These are phyloP conservation scores for Zaprionus taronus DNA, from an alignment of 1,140 invertebrate genomes.

Conservation along the genomic window DNA sequence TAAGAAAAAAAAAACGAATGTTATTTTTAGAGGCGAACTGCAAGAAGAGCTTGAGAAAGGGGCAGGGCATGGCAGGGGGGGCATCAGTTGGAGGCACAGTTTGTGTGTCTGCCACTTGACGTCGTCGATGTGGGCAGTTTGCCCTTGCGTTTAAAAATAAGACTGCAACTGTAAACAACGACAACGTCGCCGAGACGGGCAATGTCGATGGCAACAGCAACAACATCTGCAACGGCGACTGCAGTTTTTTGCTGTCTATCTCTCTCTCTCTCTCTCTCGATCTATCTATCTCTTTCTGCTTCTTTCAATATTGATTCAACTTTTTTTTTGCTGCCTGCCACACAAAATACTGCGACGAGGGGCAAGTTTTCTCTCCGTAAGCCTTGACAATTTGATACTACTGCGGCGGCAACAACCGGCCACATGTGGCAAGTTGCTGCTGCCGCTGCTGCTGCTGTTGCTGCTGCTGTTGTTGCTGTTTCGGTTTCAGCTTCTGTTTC, in stretches of 20 bases:
- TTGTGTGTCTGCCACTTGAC: slow-evolving; percentile 33
- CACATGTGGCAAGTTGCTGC: slow-evolving; percentile 53
- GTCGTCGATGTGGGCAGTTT: slow-evolving; percentile 63
- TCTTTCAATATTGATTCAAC: slow-evolving; percentile 65
- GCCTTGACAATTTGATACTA: slow-evolving; percentile 68
- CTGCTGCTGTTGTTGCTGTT: slow-evolving; percentile 11
- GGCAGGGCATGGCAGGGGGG: neutral
- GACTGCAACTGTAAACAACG: slow-evolving; percentile 59
- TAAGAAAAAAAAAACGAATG: slow-evolving; percentile 42
- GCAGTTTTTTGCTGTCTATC: slow-evolving; percentile 26
- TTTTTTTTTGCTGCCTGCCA: slow-evolving; percentile 43
- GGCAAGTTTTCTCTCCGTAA: slow-evolving; percentile 50
- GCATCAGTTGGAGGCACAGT: slow-evolving; percentile 30
- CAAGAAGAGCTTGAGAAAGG: neutral
- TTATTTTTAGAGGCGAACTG: slow-evolving; percentile 39
- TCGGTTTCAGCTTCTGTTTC: slow-evolving; percentile 30
- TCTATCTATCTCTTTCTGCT: slow-evolving; percentile 12
- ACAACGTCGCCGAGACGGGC: slow-evolving; percentile 27
- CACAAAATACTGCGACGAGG: slow-evolving; percentile 1
- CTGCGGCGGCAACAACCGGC: slow-evolving; percentile 12
- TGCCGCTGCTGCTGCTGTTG: slow-evolving; percentile 27
- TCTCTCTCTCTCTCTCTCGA: neutral
- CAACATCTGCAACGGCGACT: slow-evolving; percentile 26
- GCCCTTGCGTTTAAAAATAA: slow-evolving; percentile 80
- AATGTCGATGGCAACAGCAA: slow-evolving; percentile 50